These are phyloP conservation scores for Scaptomyza montana DNA, from an alignment of 1,140 invertebrate species.

Conservation along the genomic window DNA sequence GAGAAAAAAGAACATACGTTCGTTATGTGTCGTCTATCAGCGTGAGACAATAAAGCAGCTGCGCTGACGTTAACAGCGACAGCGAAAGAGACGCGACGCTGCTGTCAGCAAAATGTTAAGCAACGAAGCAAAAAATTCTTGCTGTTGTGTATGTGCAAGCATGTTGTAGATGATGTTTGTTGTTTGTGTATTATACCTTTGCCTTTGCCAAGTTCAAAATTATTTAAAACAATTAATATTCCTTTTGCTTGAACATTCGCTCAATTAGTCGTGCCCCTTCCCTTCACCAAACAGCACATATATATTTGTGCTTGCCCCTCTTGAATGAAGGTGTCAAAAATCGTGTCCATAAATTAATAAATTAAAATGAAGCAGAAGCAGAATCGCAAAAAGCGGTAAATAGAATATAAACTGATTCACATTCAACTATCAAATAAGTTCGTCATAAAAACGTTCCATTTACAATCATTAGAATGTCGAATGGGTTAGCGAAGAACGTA, in stretches of 20 bases:
- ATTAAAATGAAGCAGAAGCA: conserved; percentile 29
- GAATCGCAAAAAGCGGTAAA: conserved; percentile 28
- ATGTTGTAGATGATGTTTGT: too few species aligned
- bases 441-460: conserved; percentile 20
- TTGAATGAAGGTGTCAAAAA: conserved; percentile 72
- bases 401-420: conserved; percentile 46
- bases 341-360: conserved; percentile 75
- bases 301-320: background rate
- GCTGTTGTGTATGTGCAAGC: conserved; percentile 7
- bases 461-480: conserved; percentile 33
- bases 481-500: conserved; percentile 11
- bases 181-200: conserved; percentile 37
- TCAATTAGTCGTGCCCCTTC: conserved; percentile 58
- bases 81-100: conserved; percentile 6
- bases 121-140: conserved; percentile 21
- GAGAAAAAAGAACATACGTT: conserved; percentile 30
- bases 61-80: conserved; percentile 32
- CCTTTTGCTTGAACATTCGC: conserved; percentile 64
- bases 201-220: conserved; percentile 80
- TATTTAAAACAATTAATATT: conserved; percentile 83
- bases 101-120: conserved; percentile 39
- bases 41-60: conserved; percentile 69
- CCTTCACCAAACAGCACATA: background rate
- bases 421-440: conserved; percentile 24
- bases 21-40: conserved; percentile 34